Evolutionary conservation across 2,888 invertebrate genomes (phyloP).

Genomic region (Taphrorychus bicolor): DNA sequence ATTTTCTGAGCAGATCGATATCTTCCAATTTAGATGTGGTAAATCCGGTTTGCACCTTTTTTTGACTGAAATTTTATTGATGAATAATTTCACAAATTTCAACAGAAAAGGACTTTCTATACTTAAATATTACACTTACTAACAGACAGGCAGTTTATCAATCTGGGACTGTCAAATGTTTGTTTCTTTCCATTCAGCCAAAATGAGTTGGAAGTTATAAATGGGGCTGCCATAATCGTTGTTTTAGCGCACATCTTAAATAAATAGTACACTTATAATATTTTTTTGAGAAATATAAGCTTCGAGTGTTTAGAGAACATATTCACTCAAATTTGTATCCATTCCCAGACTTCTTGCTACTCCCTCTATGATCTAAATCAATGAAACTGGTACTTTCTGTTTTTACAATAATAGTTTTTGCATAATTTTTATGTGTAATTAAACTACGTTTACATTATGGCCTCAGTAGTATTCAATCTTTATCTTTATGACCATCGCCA

Average conservation of each 20-base stretch:
- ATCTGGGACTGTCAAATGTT: constrained; percentile 72
- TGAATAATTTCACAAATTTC: no score
- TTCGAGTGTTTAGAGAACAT: no score
- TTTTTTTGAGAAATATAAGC: background rate
- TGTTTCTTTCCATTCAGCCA: constrained; percentile 92
- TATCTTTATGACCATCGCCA: no score
- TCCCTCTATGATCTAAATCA: no score
- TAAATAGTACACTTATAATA: constrained; percentile 1
- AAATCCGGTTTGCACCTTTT: constrained; percentile 55
- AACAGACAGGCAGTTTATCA: constrained; percentile 78
- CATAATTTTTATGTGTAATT: no score
- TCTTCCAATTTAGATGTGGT: constrained; percentile 69
- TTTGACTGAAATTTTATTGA: no score
- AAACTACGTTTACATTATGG: no score
- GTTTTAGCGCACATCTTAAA: constrained; percentile 88
- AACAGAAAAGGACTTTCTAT: background rate
- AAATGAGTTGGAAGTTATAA: constrained; percentile 77
- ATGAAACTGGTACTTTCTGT: no score
- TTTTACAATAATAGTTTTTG: no score
- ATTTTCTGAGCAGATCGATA: constrained; percentile 88
- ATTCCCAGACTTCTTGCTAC: no score
- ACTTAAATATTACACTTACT: constrained; percentile 58
- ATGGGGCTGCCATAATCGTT: constrained; percentile 76
- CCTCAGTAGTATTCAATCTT: no score
- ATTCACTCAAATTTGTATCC: background rate